Evolutionary conservation across 2,113 vertebrate genomes (phyloP).

Genomic region (Nibea albiflora): DNA sequence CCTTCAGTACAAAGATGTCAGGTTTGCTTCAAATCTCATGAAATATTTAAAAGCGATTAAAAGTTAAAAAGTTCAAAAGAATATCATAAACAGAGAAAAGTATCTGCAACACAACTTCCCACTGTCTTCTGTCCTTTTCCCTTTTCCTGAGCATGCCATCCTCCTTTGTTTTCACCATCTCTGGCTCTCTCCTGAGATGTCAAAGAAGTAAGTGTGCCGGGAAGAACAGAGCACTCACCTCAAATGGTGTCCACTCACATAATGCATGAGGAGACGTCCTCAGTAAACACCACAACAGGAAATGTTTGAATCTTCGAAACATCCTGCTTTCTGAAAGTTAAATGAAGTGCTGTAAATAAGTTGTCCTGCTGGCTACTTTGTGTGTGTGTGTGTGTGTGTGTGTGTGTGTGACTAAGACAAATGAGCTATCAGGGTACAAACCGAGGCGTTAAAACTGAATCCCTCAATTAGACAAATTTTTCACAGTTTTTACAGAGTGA

Average conservation of each 20-base stretch:
- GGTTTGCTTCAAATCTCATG: constrained; percentile 49
- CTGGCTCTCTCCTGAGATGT: constrained; percentile 61
- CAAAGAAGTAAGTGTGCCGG: constrained; percentile 67
- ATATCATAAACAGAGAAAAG: constrained; percentile 48
- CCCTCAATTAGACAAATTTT: constrained; percentile 39
- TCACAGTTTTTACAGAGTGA: constrained; percentile 55
- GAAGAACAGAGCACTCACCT: constrained; percentile 71
- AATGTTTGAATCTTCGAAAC: constrained; percentile 62
- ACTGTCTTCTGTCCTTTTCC: constrained; percentile 41
- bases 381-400: constrained; percentile 41
- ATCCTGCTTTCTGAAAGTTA: constrained; percentile 71
- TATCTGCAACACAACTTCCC: constrained; percentile 17
- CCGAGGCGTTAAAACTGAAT: constrained; percentile 8
- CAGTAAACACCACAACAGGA: constrained; percentile 69
- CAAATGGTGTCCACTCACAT: constrained; percentile 66
- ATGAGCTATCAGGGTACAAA: constrained; percentile 12
- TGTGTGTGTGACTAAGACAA: constrained; percentile 58
- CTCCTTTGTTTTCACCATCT: constrained; percentile 49
- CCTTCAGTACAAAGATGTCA: constrained; percentile 1
- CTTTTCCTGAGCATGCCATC: constrained; percentile 23
- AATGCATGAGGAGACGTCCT: constrained; percentile 67
- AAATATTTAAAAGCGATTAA: constrained; percentile 59
- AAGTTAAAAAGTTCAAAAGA: constrained; percentile 56
- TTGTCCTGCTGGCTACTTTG: constrained; percentile 1
- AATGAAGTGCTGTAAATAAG: constrained; percentile 55